Conservation (phyloP, 2,888 invertebrate genomes). For the Penaeus monodon region DNA sequence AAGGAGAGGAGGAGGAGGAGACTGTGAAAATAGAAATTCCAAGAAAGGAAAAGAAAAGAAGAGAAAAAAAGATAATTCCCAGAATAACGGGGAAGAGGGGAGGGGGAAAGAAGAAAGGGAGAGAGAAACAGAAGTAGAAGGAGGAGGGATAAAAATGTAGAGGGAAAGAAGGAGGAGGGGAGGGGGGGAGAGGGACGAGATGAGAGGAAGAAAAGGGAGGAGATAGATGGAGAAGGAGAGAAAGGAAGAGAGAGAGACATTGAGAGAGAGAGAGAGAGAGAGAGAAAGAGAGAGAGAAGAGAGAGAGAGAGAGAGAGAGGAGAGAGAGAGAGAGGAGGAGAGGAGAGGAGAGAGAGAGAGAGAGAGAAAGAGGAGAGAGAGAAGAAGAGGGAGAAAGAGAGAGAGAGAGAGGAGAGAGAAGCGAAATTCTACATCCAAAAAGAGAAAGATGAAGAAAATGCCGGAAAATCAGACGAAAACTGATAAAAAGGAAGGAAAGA, state of each 20-base stretch:
- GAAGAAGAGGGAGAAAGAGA: background rate
- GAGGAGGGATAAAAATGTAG: background rate
- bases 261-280: fast-evolving
- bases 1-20: background rate
- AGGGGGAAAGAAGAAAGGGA: background rate
- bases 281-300: too few species aligned
- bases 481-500: too few species aligned
- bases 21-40: too few species aligned
- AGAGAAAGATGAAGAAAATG: too few species aligned
- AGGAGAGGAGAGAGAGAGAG: background rate
- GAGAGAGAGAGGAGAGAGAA: background rate
- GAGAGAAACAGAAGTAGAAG: background rate
- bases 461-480: too few species aligned
- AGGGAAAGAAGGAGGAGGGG: too few species aligned
- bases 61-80: background rate
- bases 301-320: fast-evolving
- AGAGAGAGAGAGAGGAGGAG: background rate
- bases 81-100: background rate
- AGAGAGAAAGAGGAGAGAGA: background rate
- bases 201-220: background rate
- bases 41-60: background rate
- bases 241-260: too few species aligned
- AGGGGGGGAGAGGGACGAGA: background rate
- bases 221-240: background rate
- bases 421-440: too few species aligned